phyloP scores from a whole-genome alignment of 1,140 invertebrate species.

The Brachionus angularis region DNA sequence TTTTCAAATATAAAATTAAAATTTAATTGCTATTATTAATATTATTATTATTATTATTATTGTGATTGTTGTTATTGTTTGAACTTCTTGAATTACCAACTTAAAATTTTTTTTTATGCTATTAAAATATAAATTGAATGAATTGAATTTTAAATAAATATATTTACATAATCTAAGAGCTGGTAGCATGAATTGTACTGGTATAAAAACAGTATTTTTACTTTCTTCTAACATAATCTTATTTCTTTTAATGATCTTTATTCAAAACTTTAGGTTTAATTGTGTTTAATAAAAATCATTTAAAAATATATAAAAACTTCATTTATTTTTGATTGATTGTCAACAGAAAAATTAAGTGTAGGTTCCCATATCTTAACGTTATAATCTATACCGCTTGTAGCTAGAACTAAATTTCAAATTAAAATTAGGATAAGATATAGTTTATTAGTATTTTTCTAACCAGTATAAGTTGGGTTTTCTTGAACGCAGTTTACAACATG shows the following conservation, averaged over 20 bases:
- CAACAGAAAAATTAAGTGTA: background rate
- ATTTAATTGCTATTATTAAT: too few relatives aligned
- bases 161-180: background rate
- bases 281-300: background rate
- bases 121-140: too few relatives aligned
- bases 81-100: too few relatives aligned
- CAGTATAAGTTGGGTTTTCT: constrained; percentile 74
- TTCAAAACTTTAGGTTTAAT: background rate
- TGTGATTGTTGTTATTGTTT: too few relatives aligned
- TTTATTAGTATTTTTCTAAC: constrained; percentile 47
- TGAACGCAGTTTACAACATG: constrained; percentile 82
- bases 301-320: constrained; percentile 2
- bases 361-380: constrained; percentile 82
- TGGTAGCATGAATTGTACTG: constrained; percentile 13
- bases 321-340: background rate
- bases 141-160: too few relatives aligned
- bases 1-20: too few relatives aligned
- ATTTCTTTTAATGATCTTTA: background rate
- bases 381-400: constrained; percentile 83
- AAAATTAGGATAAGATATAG: constrained; percentile 45
- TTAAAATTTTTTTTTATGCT: too few relatives aligned
- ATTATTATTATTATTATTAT: too few relatives aligned
- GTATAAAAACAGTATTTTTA: constrained; percentile 20
- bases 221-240: constrained; percentile 15
- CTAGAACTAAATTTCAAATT: constrained; percentile 63